Conservation (phyloP, 53 echinoderm and acorn worm species). For the Apostichopus leukothele region DNA sequence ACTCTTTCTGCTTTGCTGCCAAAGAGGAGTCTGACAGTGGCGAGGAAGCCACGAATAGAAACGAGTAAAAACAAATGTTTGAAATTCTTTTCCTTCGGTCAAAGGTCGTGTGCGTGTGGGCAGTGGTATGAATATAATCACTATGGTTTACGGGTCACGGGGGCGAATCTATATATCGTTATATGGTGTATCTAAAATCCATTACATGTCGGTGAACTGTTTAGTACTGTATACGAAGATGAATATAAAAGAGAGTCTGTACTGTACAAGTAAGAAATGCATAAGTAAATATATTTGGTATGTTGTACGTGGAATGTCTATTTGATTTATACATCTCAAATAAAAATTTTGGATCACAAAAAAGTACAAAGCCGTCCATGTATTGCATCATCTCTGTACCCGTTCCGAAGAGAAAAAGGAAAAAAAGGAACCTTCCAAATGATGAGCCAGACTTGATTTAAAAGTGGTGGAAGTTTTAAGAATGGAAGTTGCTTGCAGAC, state of each 20-base stretch:
- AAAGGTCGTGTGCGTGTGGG: background rate
- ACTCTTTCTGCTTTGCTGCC: slow-evolving; percentile 34
- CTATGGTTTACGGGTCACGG: background rate
- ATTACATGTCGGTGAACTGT: background rate
- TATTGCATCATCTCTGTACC: background rate
- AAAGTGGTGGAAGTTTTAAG: too few relatives aligned
- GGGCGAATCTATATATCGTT: background rate
- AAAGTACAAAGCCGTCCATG: background rate
- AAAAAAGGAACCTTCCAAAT: too few relatives aligned
- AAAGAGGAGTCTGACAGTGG: slow-evolving; percentile 5
- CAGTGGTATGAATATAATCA: background rate
- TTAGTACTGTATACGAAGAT: too few relatives aligned
- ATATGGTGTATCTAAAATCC: slow-evolving; percentile 2
- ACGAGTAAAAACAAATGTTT: background rate
- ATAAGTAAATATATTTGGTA: background rate
- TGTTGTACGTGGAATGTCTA: background rate
- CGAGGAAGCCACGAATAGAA: slow-evolving; percentile 3
- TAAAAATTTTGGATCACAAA: slow-evolving; percentile 5
- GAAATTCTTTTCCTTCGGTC: too few relatives aligned
- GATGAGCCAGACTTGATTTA: too few relatives aligned
- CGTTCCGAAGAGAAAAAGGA: too few relatives aligned
- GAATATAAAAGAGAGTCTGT: too few relatives aligned
- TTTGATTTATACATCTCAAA: slow-evolving; percentile 41
- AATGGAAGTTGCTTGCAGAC: too few relatives aligned
- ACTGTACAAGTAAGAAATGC: too few relatives aligned